Conservation (phyloP, 2,888 invertebrate genomes). For the Ectobius pallidus region DNA sequence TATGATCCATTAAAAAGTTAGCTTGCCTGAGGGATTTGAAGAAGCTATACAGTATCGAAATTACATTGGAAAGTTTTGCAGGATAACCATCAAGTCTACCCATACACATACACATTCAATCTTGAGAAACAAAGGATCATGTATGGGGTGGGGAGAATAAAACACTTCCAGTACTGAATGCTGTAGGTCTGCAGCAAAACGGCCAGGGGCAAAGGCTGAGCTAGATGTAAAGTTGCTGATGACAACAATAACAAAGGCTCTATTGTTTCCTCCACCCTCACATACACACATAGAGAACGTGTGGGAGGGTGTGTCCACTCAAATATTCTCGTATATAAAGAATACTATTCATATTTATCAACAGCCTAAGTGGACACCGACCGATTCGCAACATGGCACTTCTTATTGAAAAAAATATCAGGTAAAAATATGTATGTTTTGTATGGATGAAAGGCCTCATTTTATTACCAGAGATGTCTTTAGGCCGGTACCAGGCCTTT, state of each 20-base stretch:
- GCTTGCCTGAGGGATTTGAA: background rate
- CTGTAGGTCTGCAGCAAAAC: background rate
- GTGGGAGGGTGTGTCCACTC: background rate
- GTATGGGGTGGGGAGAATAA: background rate
- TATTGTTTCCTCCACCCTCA: conserved; percentile 14
- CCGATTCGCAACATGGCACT: too few relatives aligned
- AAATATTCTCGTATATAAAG: background rate
- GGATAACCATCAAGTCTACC: conserved; percentile 2
- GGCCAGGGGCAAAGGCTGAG: conserved; percentile 10
- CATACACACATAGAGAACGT: background rate
- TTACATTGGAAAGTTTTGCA: background rate
- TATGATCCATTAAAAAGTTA: background rate
- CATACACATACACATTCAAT: background rate
- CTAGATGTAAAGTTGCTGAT: background rate
- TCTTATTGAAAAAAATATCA: too few relatives aligned
- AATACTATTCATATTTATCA: too few relatives aligned
- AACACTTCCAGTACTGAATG: background rate
- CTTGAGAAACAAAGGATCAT: background rate
- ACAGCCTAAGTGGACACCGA: too few relatives aligned
- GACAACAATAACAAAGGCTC: conserved; percentile 22
- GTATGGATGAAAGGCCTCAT: too few relatives aligned
- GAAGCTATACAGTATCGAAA: conserved; percentile 6
- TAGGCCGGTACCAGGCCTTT: too few relatives aligned
- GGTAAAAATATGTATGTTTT: too few relatives aligned
- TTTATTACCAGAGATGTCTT: too few relatives aligned